Conservation (phyloP, 2,888 invertebrate species). For the Aproaerema taeniolella region DNA sequence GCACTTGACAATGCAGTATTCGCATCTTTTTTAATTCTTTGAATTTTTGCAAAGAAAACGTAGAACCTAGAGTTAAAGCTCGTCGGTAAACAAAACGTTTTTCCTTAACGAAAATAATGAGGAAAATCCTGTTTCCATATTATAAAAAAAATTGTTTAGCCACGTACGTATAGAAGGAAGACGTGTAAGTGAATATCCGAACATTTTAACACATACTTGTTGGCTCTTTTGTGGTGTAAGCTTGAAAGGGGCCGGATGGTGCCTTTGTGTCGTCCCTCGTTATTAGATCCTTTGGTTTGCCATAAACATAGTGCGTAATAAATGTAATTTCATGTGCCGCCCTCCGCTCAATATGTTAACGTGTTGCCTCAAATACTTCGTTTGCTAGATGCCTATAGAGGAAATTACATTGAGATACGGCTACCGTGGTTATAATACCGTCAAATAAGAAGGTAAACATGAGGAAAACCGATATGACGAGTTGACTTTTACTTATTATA, state of each 20-base stretch:
- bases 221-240: slow-evolving; percentile 2
- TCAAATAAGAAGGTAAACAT: too few species aligned
- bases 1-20: too few species aligned
- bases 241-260: slow-evolving; percentile 8
- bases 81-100: slow-evolving; percentile 6
- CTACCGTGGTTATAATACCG: too few species aligned
- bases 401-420: too few species aligned
- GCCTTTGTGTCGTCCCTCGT: slow-evolving; percentile 16
- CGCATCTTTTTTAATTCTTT: too few species aligned
- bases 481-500: too few species aligned
- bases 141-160: not conserved
- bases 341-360: slow-evolving; percentile 6
- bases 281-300: slow-evolving; percentile 18
- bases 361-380: slow-evolving; percentile 4
- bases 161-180: too few species aligned
- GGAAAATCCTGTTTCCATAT: slow-evolving; percentile 2
- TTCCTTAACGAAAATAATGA: slow-evolving; percentile 4
- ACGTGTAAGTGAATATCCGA: slow-evolving; percentile 1
- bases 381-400: too few species aligned
- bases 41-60: slow-evolving; percentile 3
- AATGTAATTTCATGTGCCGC: slow-evolving; percentile 11
- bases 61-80: slow-evolving; percentile 2
- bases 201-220: not conserved
- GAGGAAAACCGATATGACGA: too few species aligned
- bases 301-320: slow-evolving; percentile 15